A percentile compares a stretch with the other conserved stretches of the same genome.
These are phyloP conservation scores for Oligia latruncula DNA, from an alignment of 2,888 invertebrate species.

Conservation along the genomic window DNA sequence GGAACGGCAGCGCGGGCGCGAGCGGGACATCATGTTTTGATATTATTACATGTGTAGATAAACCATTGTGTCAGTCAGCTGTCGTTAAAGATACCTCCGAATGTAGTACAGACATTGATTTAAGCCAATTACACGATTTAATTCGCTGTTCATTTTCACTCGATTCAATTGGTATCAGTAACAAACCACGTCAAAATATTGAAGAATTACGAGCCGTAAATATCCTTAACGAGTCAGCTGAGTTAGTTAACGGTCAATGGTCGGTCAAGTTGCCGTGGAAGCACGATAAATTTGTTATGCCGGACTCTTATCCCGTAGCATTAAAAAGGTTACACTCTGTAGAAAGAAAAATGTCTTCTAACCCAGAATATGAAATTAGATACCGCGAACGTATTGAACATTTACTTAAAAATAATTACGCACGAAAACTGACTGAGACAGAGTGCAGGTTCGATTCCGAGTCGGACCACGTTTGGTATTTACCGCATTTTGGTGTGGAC, in stretches of 20 bases:
- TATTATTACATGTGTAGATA: neutral
- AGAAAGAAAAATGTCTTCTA: conserved; percentile 1
- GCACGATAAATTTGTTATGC: neutral
- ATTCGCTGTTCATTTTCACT: neutral
- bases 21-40: neutral
- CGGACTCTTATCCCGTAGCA: neutral
- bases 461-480: neutral
- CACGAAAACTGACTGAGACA: neutral
- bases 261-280: neutral
- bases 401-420: conserved; percentile 10
- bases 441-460: neutral
- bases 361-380: conserved; percentile 4
- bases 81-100: neutral
- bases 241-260: neutral
- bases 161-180: neutral
- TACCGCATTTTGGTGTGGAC: neutral
- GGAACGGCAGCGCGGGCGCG: neutral
- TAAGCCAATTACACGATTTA: neutral
- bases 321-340: conserved; percentile 2
- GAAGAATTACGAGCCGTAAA: neutral
- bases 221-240: neutral
- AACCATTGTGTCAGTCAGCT: neutral
- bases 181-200: conserved; percentile 1
- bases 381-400: conserved; percentile 14
- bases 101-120: neutral